Evolutionary conservation across 2,797 vertebrate species (phyloP).

Genomic region (Gymnocypris eckloni): DNA sequence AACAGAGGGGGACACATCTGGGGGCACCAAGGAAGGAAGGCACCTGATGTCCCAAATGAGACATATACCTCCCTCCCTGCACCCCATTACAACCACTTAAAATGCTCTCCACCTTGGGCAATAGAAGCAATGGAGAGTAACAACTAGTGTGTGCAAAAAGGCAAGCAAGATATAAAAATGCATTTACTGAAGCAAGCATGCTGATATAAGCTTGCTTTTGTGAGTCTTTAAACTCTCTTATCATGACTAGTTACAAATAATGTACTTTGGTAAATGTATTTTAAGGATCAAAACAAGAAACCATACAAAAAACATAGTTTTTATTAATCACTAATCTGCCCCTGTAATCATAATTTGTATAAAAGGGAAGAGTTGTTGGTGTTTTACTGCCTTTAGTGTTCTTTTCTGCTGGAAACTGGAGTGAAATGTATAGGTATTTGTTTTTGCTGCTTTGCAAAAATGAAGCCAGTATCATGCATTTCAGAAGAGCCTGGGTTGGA

Average conservation of each 20-base stretch:
- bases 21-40: neutral
- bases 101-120: neutral
- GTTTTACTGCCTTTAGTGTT: slow-evolving; percentile 9
- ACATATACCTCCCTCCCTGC: neutral
- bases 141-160: neutral
- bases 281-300: neutral
- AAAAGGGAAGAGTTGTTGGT: neutral
- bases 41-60: neutral
- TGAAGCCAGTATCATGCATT: slow-evolving; percentile 3
- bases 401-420: neutral
- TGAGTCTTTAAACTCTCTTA: neutral
- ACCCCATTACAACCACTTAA: neutral
- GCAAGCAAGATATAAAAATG: neutral
- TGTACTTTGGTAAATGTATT: neutral
- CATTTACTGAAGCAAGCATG: neutral
- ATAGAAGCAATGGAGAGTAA: neutral
- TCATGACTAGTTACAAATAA: neutral
- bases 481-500: neutral
- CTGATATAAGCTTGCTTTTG: neutral
- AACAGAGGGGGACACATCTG: neutral
- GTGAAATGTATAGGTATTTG: neutral
- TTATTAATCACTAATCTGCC: neutral
- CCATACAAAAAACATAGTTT: no score
- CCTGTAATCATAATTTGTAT: neutral
- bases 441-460: neutral